Base-by-base conservation (phyloP, 2,797 vertebrate genomes). In the Luscinia luscinia region DNA sequence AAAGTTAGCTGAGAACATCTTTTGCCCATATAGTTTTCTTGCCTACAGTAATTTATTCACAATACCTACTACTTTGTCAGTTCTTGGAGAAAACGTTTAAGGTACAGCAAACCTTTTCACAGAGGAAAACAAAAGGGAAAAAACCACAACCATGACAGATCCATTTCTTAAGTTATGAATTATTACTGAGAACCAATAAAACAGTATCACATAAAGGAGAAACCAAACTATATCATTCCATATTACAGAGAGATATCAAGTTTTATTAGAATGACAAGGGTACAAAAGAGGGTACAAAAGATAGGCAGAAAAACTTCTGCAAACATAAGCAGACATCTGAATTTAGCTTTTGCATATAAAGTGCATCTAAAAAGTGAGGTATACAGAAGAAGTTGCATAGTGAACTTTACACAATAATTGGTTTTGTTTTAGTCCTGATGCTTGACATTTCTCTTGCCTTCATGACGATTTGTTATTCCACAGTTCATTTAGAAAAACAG, bases 351-450 rank as follows among this genome's bases (percentile, higher is more conserved):
- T 86, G 30, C 21, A 13, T 95, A 62, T 95, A 96, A 96, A 94
- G 94, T 96, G 95, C 92, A 61, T 86, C 34, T 86, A 41, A 73
- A 75, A 85, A 76, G 30, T 94, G 94, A 96, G 94, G 94, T 96
- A 94, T 93, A 24, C 63, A 27, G 64, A 19, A 45, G 52, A 89
- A 41, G 32, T 48, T 84, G 58, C 79, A 67, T 34, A 91, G 73
- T 73, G 32, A 92, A 48, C 52, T 81, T 89, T 22, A 63, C 24
- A 34, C 21, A 84, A 14, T 30, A 45, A 36, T n/a, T 78, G 15
- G 0, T 67, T 77, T 64, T 75, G 23, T 16, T 89, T 85, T 74
- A 75, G 52, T 74, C 66, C 32, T 3, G 0, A 22, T 59, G 48
- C 32, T 87, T 89, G 62, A 43, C 11, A 7, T 61, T 90, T 80